Evolutionary conservation across 2,888 invertebrate species (phyloP).

Genomic region (Neoaliturus tenellus): DNA sequence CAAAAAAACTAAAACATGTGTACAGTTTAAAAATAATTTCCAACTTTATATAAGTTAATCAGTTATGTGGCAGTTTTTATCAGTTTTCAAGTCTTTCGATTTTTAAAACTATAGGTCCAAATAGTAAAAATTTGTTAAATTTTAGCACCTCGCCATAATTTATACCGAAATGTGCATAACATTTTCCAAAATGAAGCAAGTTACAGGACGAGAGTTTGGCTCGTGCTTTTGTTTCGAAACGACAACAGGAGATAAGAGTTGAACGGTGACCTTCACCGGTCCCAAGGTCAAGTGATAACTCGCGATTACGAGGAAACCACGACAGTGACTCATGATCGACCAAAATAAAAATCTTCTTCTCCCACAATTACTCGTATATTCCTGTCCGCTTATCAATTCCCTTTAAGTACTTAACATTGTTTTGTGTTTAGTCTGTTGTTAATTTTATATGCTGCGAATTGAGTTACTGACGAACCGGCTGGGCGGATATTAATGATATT

Average conservation of each 20-base stretch:
- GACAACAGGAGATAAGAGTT: not conserved
- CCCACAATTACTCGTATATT: not conserved
- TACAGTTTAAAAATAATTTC: no score
- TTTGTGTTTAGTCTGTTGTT: not conserved
- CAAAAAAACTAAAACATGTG: no score
- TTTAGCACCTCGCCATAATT: no score
- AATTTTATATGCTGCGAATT: not conserved
- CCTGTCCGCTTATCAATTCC: not conserved
- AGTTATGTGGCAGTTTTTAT: no score
- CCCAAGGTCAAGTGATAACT: constrained; percentile 9
- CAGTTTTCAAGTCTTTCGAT: no score
- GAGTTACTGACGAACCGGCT: no score
- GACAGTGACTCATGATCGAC: not conserved
- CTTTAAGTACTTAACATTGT: not conserved
- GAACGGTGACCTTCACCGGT: not conserved
- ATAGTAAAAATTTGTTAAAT: no score
- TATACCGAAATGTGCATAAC: no score
- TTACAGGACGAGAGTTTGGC: not conserved
- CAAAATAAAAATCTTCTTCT: constrained; percentile 3
- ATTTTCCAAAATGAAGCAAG: no score
- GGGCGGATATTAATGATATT: not conserved
- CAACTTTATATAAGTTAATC: no score
- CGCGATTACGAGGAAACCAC: not conserved
- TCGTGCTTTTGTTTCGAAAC: constrained; percentile 2
- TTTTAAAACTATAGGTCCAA: no score